Percentiles rank a stretch among this genome's conserved stretches.
Conservation (phyloP, 2,797 vertebrate species). For the Coluber constrictor region DNA sequence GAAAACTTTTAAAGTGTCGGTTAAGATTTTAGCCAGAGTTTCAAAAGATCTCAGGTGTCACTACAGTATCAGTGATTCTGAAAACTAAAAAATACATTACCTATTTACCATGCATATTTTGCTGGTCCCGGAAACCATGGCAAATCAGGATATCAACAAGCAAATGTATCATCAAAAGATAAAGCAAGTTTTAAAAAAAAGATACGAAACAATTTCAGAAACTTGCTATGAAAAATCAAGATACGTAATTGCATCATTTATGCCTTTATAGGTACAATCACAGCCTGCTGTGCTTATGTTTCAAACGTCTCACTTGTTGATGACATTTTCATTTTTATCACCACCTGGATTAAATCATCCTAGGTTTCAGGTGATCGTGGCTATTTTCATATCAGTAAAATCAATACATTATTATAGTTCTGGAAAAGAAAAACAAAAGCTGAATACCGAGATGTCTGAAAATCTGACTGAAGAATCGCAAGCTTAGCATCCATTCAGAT, state of each 20-base stretch:
- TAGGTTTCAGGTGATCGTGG: constrained; percentile 32
- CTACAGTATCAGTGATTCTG: not conserved
- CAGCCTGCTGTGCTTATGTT: constrained; percentile 28
- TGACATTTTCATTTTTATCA: constrained; percentile 28
- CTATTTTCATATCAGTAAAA: constrained; percentile 34
- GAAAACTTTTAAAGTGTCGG: too few species aligned
- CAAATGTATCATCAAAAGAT: constrained; percentile 18
- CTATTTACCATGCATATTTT: not conserved
- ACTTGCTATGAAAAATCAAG: constrained; percentile 26
- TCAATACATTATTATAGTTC: constrained; percentile 40
- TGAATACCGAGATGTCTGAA: constrained; percentile 24
- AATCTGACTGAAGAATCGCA: constrained; percentile 31
- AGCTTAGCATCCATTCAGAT: not conserved
- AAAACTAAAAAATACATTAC: constrained; percentile 17
- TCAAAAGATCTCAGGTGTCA: not conserved
- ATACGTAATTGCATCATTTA: not conserved
- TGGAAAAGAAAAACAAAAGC: constrained; percentile 40
- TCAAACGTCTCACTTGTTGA: constrained; percentile 17
- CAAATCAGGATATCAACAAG: constrained; percentile 1
- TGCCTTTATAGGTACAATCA: not conserved
- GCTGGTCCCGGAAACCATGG: not conserved
- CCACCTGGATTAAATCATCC: constrained; percentile 29
- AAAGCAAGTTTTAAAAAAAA: not conserved
- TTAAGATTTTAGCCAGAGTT: too few species aligned
- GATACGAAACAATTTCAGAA: not conserved